Evolutionary conservation across 2,113 vertebrate genomes (phyloP), one percentile per base, ranked within the genome.

Genomic region (Leuciscus idus): DNA sequence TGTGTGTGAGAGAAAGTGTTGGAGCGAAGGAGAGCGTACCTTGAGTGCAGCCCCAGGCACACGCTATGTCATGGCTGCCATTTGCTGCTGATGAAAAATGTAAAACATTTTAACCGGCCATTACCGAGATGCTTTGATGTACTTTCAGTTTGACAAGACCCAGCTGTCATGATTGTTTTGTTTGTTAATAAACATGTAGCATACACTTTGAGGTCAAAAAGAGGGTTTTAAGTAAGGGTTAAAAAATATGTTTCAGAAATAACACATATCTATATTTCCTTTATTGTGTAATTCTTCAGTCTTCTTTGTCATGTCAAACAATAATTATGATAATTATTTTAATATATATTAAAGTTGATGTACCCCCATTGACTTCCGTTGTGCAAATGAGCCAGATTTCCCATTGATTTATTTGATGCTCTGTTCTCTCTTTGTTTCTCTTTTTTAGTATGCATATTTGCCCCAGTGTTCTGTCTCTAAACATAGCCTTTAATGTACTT

Each of bases 81-180:
- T 84, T 72, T 84, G 81, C 46, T n/a, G 46, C 61, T 66, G 81
- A 82, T 82, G 81, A 82, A 82, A 82, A 82, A 82, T 82, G 62
- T 52, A 70, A 66, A 82, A 30, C 82, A 74, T 39, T 73, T 59
- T 59, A 39, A 84, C 46, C 33, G 4, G 50, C 68, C 82, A 84
- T 84, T 84, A 84, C 82, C 8, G 30, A 57, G 68, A 43, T 84
- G 82, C 82, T 84, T 84, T 84, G 82, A 84, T 84, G 82, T 84
- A 10, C 50, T 73, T 73, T 73, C 68, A 59, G 4, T 84, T 39
- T 84, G 68, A 84, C 68, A 74, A 73, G 23, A 57, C 15, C 66
- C 68, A 74, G 82, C 50, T 83, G 28, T 83, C 33, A 43, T 26
- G 33, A 57, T 72, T 73, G 66, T 84, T 83, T 62, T 52, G 64